Percentiles rank a stretch among this genome's conserved stretches.
Evolutionary conservation across 2,888 invertebrate species (phyloP).

Genomic region (Linnaemya vulpina): DNA sequence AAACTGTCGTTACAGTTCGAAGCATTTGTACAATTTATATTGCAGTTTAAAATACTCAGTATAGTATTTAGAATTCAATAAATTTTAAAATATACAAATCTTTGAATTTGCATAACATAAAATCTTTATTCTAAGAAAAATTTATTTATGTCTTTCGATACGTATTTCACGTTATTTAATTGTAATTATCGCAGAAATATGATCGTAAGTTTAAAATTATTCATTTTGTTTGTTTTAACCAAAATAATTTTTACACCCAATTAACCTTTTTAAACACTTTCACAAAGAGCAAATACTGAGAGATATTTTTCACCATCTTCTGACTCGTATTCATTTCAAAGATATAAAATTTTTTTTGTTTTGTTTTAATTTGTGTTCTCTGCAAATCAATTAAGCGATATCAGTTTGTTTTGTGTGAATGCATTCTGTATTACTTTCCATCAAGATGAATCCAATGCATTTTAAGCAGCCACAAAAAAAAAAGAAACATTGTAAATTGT

Average conservation of each 20-base stretch:
- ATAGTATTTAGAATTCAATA: too few species aligned
- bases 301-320: slow-evolving; percentile 12
- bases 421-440: slow-evolving; percentile 61
- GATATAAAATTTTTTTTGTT: slow-evolving; percentile 9
- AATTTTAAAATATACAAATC: not conserved
- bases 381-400: slow-evolving; percentile 57
- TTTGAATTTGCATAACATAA: not conserved
- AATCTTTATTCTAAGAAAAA: too few species aligned
- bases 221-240: slow-evolving; percentile 7
- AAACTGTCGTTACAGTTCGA: too few species aligned
- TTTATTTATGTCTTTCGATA: not conserved
- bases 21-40: too few species aligned
- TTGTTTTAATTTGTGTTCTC: slow-evolving; percentile 48
- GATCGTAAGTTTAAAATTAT: slow-evolving; percentile 22
- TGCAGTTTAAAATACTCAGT: too few species aligned
- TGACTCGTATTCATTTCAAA: slow-evolving; percentile 28
- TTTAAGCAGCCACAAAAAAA: slow-evolving; percentile 44
- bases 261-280: slow-evolving; percentile 79
- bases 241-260: slow-evolving; percentile 72
- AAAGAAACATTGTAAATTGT: too few species aligned
- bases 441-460: slow-evolving; percentile 58
- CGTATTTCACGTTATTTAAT: slow-evolving; percentile 19
- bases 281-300: slow-evolving; percentile 75
- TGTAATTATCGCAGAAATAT: slow-evolving; percentile 4
- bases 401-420: slow-evolving; percentile 38